These are phyloP conservation scores for Brachionus paranguensis DNA, from an alignment of 1,140 invertebrate genomes.

Conservation along the genomic window DNA sequence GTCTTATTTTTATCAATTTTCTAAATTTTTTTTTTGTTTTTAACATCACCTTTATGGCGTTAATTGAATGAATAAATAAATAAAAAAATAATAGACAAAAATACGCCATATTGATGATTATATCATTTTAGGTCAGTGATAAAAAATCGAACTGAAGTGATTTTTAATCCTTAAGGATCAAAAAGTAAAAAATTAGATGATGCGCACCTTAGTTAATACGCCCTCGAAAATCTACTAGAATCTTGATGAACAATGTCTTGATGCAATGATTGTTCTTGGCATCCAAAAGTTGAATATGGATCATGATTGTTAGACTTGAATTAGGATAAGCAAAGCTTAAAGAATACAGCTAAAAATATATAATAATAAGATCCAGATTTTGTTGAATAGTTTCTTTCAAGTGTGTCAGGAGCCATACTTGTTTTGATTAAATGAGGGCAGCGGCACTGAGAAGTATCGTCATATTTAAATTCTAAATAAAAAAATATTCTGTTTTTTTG, in stretches of 20 bases:
- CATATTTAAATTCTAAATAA: neutral
- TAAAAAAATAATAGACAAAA: no score
- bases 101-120: no score
- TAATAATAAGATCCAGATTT: neutral
- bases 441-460: neutral
- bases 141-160: no score
- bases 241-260: neutral
- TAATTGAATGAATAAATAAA: no score
- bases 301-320: neutral
- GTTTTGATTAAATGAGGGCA: neutral
- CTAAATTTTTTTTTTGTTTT: no score
- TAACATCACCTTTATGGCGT: no score
- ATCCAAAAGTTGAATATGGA: neutral
- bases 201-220: neutral
- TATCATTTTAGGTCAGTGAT: no score
- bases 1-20: no score
- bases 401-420: neutral
- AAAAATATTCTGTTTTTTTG: neutral
- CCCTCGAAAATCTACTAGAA: neutral
- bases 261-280: neutral
- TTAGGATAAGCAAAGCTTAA: neutral
- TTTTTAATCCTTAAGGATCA: no score
- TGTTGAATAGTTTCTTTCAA: neutral
- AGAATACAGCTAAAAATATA: neutral
- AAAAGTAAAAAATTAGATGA: no score